A percentile compares a stretch with the other conserved stretches of the same genome.
phyloP scores from a whole-genome alignment of 2,797 vertebrate species.

The Crocidura indochinensis region DNA sequence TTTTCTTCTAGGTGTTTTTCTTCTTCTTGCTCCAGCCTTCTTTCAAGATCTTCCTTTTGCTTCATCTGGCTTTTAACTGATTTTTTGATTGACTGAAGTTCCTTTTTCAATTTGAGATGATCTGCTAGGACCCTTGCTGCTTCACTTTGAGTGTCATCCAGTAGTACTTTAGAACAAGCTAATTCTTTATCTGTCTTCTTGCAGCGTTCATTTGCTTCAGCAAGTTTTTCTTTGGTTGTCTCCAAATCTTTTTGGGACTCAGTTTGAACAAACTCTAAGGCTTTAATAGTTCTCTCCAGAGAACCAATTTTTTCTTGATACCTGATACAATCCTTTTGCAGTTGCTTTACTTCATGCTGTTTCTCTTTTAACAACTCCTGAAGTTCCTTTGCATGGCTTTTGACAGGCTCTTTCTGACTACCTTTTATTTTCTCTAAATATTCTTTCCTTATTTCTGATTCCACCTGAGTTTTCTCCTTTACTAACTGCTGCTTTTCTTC shows the following conservation, averaged over 20 bases:
- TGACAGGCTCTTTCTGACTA: slow-evolving; percentile 87
- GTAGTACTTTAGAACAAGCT: slow-evolving; percentile 89
- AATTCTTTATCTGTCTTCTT: slow-evolving; percentile 92
- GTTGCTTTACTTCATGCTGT: slow-evolving; percentile 96
- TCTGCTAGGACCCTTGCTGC: slow-evolving; percentile 91
- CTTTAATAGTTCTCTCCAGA: slow-evolving; percentile 94
- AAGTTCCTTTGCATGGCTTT: slow-evolving; percentile 94
- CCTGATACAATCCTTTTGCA: slow-evolving; percentile 96
- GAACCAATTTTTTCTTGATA: slow-evolving; percentile 97
- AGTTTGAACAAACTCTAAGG: slow-evolving; percentile 91
- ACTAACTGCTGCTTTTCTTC: slow-evolving; percentile 95
- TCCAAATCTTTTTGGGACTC: slow-evolving; percentile 92
- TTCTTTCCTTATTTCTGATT: slow-evolving; percentile 93
- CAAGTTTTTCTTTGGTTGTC: slow-evolving; percentile 87
- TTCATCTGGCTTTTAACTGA: slow-evolving; percentile 87
- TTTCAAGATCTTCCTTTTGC: slow-evolving; percentile 93
- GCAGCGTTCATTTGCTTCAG: slow-evolving; percentile 89
- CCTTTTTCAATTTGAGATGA: slow-evolving; percentile 90
- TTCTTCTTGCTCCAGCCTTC: slow-evolving; percentile 93
- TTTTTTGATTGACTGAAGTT: slow-evolving; percentile 88
- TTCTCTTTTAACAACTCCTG: slow-evolving; percentile 98
- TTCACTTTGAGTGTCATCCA: slow-evolving; percentile 93
- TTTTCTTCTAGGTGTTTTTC: slow-evolving; percentile 94
- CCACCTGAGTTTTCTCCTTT: slow-evolving; percentile 92
- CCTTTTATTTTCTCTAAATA: slow-evolving; percentile 94